These are phyloP conservation scores for Andricus grossulariae DNA, from an alignment of 1,140 invertebrate genomes.

Conservation along the genomic window DNA sequence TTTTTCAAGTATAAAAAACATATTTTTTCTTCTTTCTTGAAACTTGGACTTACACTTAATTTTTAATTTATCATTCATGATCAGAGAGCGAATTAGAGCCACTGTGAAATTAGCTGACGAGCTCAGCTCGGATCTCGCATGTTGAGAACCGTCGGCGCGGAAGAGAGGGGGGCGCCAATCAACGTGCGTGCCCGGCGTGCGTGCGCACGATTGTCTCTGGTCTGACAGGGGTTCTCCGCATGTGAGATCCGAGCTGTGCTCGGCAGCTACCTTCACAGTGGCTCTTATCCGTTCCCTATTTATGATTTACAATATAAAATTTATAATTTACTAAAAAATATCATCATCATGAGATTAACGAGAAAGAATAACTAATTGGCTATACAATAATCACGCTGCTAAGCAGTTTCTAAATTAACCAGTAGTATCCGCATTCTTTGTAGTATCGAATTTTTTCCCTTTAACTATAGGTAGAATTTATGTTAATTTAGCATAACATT, in stretches of 20 bases:
- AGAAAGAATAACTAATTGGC: slow-evolving; percentile 18
- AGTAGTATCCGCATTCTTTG: slow-evolving; percentile 34
- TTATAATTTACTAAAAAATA: slow-evolving; percentile 20
- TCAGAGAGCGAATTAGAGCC: no score
- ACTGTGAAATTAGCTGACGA: no score
- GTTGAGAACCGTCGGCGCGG: no score
- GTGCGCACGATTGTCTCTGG: no score
- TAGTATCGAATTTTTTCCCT: slow-evolving; percentile 32
- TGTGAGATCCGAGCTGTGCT: no score
- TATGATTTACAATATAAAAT: background rate
- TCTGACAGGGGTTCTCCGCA: no score
- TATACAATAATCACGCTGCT: slow-evolving; percentile 7
- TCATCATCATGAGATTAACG: slow-evolving; percentile 15
- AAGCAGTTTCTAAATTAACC: slow-evolving; percentile 25
- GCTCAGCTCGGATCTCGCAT: no score
- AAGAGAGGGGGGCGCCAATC: no score
- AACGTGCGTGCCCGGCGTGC: no score
- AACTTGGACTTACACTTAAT: background rate
- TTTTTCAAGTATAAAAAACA: background rate
- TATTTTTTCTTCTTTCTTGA: background rate
- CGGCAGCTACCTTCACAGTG: no score
- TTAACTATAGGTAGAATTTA: slow-evolving; percentile 33
- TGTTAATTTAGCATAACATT: slow-evolving; percentile 31
- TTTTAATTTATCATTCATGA: background rate
- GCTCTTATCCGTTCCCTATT: no score